Conservation (phyloP, 92 coral and sea anemone species). For the Blastomussa wellsi region DNA sequence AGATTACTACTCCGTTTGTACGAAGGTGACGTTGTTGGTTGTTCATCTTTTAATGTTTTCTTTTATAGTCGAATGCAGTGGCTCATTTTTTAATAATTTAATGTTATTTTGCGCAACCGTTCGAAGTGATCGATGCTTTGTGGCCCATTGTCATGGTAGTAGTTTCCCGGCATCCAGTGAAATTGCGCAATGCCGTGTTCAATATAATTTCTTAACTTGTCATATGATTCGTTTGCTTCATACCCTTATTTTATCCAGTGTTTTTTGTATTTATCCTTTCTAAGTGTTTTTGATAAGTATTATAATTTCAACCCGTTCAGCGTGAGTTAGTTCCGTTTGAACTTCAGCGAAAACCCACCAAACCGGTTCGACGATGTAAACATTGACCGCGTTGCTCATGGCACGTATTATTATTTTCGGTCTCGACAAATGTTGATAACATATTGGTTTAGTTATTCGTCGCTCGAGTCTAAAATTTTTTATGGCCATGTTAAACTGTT, state of each 20-base stretch:
- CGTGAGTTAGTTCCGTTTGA: neutral
- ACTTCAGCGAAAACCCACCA: neutral
- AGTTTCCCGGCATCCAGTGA: slow-evolving; percentile 26
- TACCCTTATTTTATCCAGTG: neutral
- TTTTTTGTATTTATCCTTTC: neutral
- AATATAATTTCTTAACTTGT: neutral
- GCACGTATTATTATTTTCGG: slow-evolving; percentile 5
- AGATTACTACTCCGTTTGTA: neutral
- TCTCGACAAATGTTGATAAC: neutral
- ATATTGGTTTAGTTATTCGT: neutral
- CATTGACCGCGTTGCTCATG: neutral
- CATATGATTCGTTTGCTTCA: neutral
- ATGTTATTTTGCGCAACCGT: neutral
- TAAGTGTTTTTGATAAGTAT: neutral
- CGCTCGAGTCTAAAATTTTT: neutral
- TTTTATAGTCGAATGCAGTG: neutral
- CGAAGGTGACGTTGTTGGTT: neutral
- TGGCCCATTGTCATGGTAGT: slow-evolving; percentile 7
- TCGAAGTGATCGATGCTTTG: neutral
- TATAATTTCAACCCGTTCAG: neutral
- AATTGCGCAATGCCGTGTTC: slow-evolving; percentile 29
- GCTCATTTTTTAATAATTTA: neutral
- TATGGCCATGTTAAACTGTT: neutral
- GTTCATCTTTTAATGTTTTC: neutral
- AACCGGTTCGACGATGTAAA: slow-evolving; percentile 42